Evolutionary conservation across 1,140 invertebrate species (phyloP).

Genomic region (Dolichoris vasculosae): DNA sequence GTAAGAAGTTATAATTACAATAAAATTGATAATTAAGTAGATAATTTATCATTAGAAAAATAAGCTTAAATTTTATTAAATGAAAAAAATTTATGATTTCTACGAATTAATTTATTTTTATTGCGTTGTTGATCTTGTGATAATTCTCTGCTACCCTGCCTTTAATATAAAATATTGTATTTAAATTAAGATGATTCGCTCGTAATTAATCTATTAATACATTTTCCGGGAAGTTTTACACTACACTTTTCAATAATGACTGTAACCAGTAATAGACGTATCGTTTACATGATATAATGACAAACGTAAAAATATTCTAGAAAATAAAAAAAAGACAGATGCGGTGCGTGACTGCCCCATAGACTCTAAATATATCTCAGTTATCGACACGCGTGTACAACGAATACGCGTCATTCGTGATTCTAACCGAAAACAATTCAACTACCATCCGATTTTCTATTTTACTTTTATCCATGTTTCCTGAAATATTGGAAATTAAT

Average conservation of each 20-base stretch:
- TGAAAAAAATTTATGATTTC: not conserved
- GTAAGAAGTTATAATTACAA: no score
- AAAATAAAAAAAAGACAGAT: not conserved
- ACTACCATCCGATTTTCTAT: not conserved
- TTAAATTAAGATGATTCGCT: not conserved
- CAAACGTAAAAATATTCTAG: not conserved
- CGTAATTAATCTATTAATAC: not conserved
- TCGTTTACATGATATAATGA: not conserved
- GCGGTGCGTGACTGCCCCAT: not conserved
- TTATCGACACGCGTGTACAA: slow-evolving; percentile 3
- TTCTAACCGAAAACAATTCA: not conserved
- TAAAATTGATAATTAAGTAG: not conserved
- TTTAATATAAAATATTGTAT: not conserved
- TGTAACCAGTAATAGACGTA: not conserved
- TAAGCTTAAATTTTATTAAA: not conserved
- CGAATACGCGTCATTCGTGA: slow-evolving; percentile 23
- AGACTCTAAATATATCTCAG: slow-evolving; percentile 28
- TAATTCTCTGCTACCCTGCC: not conserved
- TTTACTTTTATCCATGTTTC: not conserved
- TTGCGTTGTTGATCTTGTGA: not conserved
- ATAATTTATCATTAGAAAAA: not conserved
- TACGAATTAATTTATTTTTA: not conserved
- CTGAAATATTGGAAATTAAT: not conserved
- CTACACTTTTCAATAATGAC: not conserved
- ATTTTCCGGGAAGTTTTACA: not conserved